These are phyloP conservation scores for Theristicus caerulescens DNA, from an alignment of 2,113 vertebrate species.

Conservation along the genomic window DNA sequence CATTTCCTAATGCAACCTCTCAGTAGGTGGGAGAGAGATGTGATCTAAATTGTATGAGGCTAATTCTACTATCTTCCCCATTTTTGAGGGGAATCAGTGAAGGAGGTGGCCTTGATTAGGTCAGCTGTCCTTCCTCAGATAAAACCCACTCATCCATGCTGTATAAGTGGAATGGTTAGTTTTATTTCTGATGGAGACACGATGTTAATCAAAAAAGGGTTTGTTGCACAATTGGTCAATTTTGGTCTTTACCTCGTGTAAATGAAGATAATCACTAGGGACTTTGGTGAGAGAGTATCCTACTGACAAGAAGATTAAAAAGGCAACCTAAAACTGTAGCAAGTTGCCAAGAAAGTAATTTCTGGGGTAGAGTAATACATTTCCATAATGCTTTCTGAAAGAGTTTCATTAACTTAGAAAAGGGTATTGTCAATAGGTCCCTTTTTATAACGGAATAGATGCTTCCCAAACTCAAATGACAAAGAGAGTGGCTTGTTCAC, in stretches of 20 bases:
- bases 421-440: background rate
- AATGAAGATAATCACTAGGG: background rate
- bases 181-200: background rate
- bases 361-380: background rate
- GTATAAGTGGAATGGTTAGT: background rate
- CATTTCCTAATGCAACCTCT: background rate
- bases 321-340: background rate
- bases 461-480: background rate
- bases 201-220: background rate
- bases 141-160: background rate
- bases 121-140: background rate
- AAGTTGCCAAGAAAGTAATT: background rate
- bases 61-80: background rate
- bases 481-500: background rate
- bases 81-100: background rate
- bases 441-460: background rate
- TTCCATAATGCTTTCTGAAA: background rate
- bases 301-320: background rate
- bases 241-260: background rate
- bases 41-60: background rate
- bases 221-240: background rate
- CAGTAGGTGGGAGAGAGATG: background rate
- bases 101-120: background rate
- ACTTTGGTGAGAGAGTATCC: background rate
- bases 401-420: background rate